Base-by-base conservation (phyloP, 1,140 invertebrate genomes). In the Sminthurides bifidus region DNA sequence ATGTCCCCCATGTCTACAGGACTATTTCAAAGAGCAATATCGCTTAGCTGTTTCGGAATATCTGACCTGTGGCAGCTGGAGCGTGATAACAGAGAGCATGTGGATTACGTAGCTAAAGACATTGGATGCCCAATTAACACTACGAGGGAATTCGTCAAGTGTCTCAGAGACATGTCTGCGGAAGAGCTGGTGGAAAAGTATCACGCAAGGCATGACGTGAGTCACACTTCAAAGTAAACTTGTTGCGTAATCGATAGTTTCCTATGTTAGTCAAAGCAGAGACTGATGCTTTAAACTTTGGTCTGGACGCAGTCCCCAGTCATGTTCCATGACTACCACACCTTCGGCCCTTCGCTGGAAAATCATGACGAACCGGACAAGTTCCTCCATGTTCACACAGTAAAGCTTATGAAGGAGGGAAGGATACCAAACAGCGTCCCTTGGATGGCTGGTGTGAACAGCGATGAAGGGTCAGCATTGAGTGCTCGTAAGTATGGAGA, bases 361-460 rank as follows among this genome's bases (percentile, higher is more conserved):
- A 10, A 43, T 8, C 6, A 10, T 43, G 17, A 23, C 6, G 41
- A 23, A 10, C 6, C 6, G 6, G 41, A 43, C 17, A 19, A 10
- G n/a, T 43, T 10, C 21, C 41, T 43, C 6, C 8, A 15, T 10
- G 10, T 19, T 15, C 8, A 43, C 21, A 15, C 41, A 8, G 10
- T 43, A 17, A 21, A 6, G 6, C 41, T 43, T 6, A 43, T 43
- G 10, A 10, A 23, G 17, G 17, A 19, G n/a, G 41, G 41, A 14
- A 10, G 17, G 8, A 43, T 43, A 14, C 8, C 24, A 21, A 43
- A 43, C 24, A 43, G 24, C 10, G 41, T 43, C 24, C 41, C 41
- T 15, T 43, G 41, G 41, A 43, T 43, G 41, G 41, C 41, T 10
- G 41, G 41, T 14, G 41, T 43, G 41, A 43, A 43, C 24, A 10